Evolutionary conservation across 2,888 invertebrate genomes (phyloP), one percentile per base, ranked within the genome.

Genomic region (Bibio marci): DNA sequence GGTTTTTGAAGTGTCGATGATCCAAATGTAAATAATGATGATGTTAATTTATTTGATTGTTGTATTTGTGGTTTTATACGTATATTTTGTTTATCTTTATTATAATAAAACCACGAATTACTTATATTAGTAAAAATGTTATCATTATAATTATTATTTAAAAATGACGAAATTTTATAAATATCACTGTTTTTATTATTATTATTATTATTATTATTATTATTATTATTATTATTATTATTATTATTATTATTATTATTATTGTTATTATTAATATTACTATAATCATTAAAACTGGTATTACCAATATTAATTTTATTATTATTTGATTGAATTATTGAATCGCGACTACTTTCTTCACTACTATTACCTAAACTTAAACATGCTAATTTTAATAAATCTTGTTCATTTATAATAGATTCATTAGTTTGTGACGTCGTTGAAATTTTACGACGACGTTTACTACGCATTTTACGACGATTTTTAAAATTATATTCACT

Each of bases 281-380:
- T 17, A 4, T 32, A 8, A 32, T 10, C 14, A 8, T 14, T 14
- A 15, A 10, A 13, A 10, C 10, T 32, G 10, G 13, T 32, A 32
- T 8, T 14, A 32, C 17, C 14, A 17, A 13, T 17, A 15, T 32
- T 17, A 11, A 10, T 15, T 3, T 3, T 14, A 15, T 32, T 8
- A 6, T 4, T 6, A 6, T 22, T 22, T 4, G 4, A 6, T 6
- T 22, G 4, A 22, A 6, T 8, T 6, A 22, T 22, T 35, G 56
- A 59, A 38, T 49, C 49, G 27, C 56, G 55, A 33, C 57, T 58
- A 35, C 42, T 44, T 40, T 62, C 62, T 44, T 60, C 61, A 37
- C 62, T 59, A 51, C 67, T 71, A 47, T 71, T 69, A 1, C 73
- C 73, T 30, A 73, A 54, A 22, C 66, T 71, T 11, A 73, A 59